phyloP scores from a whole-genome alignment of 2,113 vertebrate genomes.

The Suricata suricatta region DNA sequence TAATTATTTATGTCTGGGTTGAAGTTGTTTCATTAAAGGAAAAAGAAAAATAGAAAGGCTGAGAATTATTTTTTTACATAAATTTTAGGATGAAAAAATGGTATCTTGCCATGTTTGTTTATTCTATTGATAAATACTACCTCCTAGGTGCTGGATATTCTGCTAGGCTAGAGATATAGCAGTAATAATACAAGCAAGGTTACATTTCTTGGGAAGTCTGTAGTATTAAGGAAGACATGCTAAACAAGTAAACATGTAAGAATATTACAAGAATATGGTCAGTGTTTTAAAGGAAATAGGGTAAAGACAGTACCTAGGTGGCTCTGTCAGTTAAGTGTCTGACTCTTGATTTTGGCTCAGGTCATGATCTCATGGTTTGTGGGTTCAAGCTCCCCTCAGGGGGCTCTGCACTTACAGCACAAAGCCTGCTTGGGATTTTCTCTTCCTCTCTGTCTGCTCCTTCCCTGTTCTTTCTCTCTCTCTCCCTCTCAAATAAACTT shows the following conservation, averaged over 20 bases:
- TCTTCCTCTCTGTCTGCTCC: no score
- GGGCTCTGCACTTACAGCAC: no score
- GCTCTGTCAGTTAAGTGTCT: no score
- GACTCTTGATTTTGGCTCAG: no score
- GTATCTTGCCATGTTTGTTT: constrained; percentile 30
- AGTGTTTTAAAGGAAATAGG: constrained; percentile 16
- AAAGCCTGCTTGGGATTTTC: no score
- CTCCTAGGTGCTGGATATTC: not conserved
- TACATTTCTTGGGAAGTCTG: not conserved
- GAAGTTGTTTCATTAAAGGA: not conserved
- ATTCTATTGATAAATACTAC: constrained; percentile 21
- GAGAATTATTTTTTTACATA: not conserved
- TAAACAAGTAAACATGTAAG: constrained; percentile 1
- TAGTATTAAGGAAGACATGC: constrained; percentile 11
- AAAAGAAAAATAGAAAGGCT: constrained; percentile 2
- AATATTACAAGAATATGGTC: not conserved
- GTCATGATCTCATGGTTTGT: no score
- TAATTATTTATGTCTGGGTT: constrained; percentile 38
- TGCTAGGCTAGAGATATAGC: not conserved
- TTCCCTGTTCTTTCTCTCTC: no score
- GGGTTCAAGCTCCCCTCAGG: no score
- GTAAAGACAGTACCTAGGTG: not conserved
- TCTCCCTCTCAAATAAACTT: no score
- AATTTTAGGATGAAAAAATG: not conserved
- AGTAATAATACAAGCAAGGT: constrained; percentile 12